Conservation (phyloP, 2,113 vertebrate species). For the Mixornis gularis region DNA sequence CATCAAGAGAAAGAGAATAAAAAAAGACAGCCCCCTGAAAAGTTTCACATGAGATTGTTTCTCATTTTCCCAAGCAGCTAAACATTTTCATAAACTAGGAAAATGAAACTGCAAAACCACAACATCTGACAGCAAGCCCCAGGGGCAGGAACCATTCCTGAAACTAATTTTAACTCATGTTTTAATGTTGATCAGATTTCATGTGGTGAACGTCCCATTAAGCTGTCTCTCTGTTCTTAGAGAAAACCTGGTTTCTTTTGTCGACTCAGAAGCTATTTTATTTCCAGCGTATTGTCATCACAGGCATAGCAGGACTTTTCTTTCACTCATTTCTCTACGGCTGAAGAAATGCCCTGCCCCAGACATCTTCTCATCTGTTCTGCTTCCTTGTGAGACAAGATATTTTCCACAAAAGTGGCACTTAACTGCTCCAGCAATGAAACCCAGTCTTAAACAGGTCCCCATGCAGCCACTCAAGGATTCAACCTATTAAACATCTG, state of each 20-base stretch:
- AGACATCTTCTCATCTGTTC: slow-evolving; percentile 21
- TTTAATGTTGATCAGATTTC: slow-evolving; percentile 52
- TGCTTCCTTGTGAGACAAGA: background rate
- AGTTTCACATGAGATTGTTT: slow-evolving; percentile 19
- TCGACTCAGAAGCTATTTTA: slow-evolving; percentile 20
- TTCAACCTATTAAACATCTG: background rate
- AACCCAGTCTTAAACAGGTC: background rate
- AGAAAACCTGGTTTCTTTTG: slow-evolving; percentile 44
- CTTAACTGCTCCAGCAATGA: background rate
- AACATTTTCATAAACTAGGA: slow-evolving; percentile 50
- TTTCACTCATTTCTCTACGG: background rate
- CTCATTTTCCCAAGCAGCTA: slow-evolving; percentile 32
- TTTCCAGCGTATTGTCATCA: background rate
- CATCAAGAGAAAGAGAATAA: slow-evolving; percentile 4
- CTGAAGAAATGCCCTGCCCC: background rate
- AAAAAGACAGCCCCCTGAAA: background rate
- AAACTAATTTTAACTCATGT: slow-evolving; percentile 57
- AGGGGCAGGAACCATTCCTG: slow-evolving; percentile 26
- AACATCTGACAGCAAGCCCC: slow-evolving; percentile 47
- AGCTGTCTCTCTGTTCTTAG: slow-evolving; percentile 45
- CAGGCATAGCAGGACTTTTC: background rate
- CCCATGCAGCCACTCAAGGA: background rate
- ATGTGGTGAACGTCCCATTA: slow-evolving; percentile 37
- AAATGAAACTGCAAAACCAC: slow-evolving; percentile 39
- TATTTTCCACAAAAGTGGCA: background rate